Evolutionary conservation across 2,797 vertebrate genomes (phyloP), one percentile per base, ranked within the genome.

Genomic region (Girardinus metallicus): DNA sequence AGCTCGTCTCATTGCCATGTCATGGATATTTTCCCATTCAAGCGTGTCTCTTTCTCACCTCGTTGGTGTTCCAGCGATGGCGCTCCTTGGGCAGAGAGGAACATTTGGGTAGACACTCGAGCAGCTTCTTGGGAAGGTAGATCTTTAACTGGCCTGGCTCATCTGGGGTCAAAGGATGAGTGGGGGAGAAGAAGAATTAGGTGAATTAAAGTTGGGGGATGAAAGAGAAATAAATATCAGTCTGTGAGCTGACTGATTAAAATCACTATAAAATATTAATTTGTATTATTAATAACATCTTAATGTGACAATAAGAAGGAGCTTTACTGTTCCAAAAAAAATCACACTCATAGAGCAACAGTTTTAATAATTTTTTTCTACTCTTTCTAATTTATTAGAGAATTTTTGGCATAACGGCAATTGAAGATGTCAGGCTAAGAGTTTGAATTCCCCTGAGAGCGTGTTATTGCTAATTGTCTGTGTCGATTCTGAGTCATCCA

Each of bases 101-200:
- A 96, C 99, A 99, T 97, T 99, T 99, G 94, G 98, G 98, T 92
- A 99, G 97, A 97, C 98, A 99, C 97, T 99, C 98, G 82, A 99
- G 97, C 95, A 99, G 97, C 96, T 99, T 99, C 96, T 99, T 99
- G 90, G 99, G 98, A 96, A 99, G 97, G 97, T 99, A 99, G 96
- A 99, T 99, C 97, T 99, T 99, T 97, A 99, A 96, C 97, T 99
- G 98, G 95, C 98, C 98, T 73, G 98, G 98, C 97, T 99, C 98
- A 97, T 98, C 98, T 99, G 91, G 86, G 95, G 95, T 49, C 18
- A 23, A 34, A n/a, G 57, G 73, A 74, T 29, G 53, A 80, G 57
- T 77, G 53, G 73, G 66, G 26, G 76, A 62, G 13, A 47, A 34
- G 36, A 70, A 55, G 34, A 77, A 73, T 36, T 80, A 79, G 83